These are phyloP conservation scores for Siniperca chuatsi DNA, from an alignment of 2,113 vertebrate species.

Conservation along the genomic window DNA sequence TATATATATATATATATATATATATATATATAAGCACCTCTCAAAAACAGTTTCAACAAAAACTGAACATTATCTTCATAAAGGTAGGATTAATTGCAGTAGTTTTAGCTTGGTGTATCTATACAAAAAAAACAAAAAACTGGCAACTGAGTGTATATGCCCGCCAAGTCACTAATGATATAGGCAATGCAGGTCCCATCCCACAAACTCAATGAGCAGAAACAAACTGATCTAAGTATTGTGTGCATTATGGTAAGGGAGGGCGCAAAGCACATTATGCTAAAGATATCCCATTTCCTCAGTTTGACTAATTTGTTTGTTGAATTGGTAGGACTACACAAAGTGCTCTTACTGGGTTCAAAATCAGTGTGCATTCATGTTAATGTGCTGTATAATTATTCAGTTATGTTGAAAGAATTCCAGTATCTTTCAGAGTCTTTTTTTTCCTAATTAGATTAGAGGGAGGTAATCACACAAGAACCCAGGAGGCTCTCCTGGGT, in stretches of 20 bases:
- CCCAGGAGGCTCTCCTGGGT: slow-evolving; percentile 28
- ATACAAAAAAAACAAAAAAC: too few species aligned
- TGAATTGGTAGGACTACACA: slow-evolving; percentile 3
- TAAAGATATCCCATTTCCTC: slow-evolving; percentile 1
- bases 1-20: too few species aligned
- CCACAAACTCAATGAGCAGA: slow-evolving; percentile 38
- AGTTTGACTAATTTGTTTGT: slow-evolving; percentile 38
- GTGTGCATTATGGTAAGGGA: not conserved
- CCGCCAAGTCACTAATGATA: not conserved
- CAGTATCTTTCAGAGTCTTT: slow-evolving; percentile 13
- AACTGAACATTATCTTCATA: not conserved
- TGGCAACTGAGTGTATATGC: slow-evolving; percentile 7
- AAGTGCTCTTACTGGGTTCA: not conserved
- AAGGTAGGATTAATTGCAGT: not conserved
- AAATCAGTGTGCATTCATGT: not conserved
- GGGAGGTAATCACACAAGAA: slow-evolving; percentile 38
- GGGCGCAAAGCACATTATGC: slow-evolving; percentile 22
- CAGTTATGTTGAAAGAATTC: slow-evolving; percentile 22
- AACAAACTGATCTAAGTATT: slow-evolving; percentile 23
- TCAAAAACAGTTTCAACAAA: not conserved
- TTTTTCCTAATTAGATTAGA: slow-evolving; percentile 60
- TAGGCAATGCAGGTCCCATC: slow-evolving; percentile 8
- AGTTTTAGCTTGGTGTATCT: not conserved
- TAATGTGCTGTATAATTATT: slow-evolving; percentile 31
- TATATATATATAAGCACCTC: too few species aligned